Evolutionary conservation across 2,888 invertebrate species (phyloP), one percentile per base, ranked within the genome.

Genomic region (Schizotus pectinicornis): DNA sequence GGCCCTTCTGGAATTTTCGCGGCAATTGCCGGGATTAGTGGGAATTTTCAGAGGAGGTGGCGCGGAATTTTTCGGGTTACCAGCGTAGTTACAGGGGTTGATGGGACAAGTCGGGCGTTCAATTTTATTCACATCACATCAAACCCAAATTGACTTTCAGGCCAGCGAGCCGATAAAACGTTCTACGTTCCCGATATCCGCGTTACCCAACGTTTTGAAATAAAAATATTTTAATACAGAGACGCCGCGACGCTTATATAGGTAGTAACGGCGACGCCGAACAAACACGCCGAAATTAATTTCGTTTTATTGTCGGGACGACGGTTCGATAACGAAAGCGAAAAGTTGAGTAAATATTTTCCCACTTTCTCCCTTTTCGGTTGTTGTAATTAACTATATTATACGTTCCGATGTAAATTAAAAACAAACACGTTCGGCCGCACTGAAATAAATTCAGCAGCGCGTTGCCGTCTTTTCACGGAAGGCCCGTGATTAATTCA

Each of bases 71-170:
- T 35, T 35, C 36, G 41, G 11, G 41, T 12, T 39, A 12, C 14
- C 46, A 46, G 69, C 67, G 69, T 72, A 72, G 68, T 69, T 72
- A 70, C 68, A 69, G 70, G 70, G 67, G 71, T 66, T 72, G 75
- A 74, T 72, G 72, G 70, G 71, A 68, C 72, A 69, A 74, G 70
- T 73, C 70, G 67, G 68, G 74, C 75, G 74, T 75, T 74, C 74
- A 72, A 75, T 76, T 76, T 76, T 77, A 77, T 77, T 77, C 77
- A 77, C 76, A 74, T 77, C 76, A 77, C 77, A 77, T 77, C 76
- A 75, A 74, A 75, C 73, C 72, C 75, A 76, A 78, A 78, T 78
- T 78, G 78, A 78, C 77, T 78, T 77, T 77, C 77, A 69, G 75
- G 67, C 73, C 77, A 76, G 67, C 75, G 76, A 76, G 72, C 74